Conservation (phyloP, 2,113 vertebrate genomes). For the Corydoras maculifer region DNA sequence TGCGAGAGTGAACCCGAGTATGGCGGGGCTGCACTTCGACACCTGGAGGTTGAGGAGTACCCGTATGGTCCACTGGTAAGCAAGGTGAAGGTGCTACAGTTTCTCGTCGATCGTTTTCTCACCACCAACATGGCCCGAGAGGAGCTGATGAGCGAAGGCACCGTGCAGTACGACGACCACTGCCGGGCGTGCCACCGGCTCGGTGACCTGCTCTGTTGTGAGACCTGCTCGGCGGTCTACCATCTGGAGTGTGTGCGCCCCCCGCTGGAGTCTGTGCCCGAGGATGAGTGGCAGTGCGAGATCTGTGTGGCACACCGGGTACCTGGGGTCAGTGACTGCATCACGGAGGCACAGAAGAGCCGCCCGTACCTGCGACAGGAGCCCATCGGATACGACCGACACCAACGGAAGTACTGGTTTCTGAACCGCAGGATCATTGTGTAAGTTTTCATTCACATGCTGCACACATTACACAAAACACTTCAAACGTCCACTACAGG, state of each 20-base stretch:
- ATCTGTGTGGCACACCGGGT: conserved; percentile 94
- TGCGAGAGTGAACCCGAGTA: conserved; percentile 94
- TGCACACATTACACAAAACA: too few relatives aligned
- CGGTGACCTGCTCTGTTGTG: conserved; percentile 94
- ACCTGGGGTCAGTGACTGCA: conserved; percentile 90
- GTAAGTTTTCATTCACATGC: conserved; percentile 69
- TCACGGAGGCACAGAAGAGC: conserved; percentile 91
- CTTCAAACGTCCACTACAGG: too few relatives aligned
- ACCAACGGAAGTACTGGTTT: conserved; percentile 96
- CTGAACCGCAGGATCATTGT: conserved; percentile 90
- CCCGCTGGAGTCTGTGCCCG: conserved; percentile 86
- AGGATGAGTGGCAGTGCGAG: conserved; percentile 98
- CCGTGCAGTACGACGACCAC: conserved; percentile 93
- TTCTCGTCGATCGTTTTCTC: conserved; percentile 95
- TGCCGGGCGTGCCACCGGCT: conserved; percentile 96
- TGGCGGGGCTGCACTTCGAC: conserved; percentile 86
- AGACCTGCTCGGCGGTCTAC: conserved; percentile 94
- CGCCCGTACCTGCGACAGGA: conserved; percentile 92
- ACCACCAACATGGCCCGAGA: conserved; percentile 96
- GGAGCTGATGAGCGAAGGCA: conserved; percentile 94
- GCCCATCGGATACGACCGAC: conserved; percentile 92
- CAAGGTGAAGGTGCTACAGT: conserved; percentile 95
- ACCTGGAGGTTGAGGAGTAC: conserved; percentile 89
- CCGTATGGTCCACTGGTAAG: conserved; percentile 86
- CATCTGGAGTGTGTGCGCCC: conserved; percentile 97